These are phyloP conservation scores for Azemiops feae DNA, from an alignment of 2,113 vertebrate species.

Conservation along the genomic window DNA sequence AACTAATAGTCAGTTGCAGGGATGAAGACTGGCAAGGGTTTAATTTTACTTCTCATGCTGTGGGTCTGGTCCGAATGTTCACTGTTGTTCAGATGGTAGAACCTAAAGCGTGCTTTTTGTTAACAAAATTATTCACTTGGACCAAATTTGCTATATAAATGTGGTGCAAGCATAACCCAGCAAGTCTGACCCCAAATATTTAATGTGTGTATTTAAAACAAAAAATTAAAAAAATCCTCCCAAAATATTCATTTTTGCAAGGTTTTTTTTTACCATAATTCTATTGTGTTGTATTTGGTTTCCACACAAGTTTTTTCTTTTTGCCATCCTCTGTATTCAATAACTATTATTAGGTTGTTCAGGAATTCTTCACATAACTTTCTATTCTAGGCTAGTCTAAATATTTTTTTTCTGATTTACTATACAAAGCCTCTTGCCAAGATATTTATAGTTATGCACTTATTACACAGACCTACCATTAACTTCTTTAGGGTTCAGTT, in stretches of 20 bases:
- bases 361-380: conserved; percentile 20
- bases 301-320: background rate
- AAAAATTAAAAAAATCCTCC: background rate
- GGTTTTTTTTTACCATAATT: background rate
- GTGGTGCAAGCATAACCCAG: background rate
- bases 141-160: background rate
- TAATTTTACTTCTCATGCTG: background rate
- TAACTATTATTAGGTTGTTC: conserved; percentile 16
- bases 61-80: background rate
- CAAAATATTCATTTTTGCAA: background rate
- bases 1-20: background rate
- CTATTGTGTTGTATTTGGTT: background rate
- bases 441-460: background rate
- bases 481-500: background rate
- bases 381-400: conserved; percentile 21
- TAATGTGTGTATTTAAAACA: background rate
- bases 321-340: background rate
- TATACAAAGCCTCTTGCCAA: conserved; percentile 2
- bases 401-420: background rate
- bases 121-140: background rate
- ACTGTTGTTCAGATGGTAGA: background rate
- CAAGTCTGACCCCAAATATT: background rate
- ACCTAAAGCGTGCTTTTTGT: background rate
- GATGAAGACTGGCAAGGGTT: background rate
- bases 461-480: background rate